These are phyloP conservation scores for Hemicrepidius hirtus DNA, from an alignment of 2,888 invertebrate genomes.

Conservation along the genomic window DNA sequence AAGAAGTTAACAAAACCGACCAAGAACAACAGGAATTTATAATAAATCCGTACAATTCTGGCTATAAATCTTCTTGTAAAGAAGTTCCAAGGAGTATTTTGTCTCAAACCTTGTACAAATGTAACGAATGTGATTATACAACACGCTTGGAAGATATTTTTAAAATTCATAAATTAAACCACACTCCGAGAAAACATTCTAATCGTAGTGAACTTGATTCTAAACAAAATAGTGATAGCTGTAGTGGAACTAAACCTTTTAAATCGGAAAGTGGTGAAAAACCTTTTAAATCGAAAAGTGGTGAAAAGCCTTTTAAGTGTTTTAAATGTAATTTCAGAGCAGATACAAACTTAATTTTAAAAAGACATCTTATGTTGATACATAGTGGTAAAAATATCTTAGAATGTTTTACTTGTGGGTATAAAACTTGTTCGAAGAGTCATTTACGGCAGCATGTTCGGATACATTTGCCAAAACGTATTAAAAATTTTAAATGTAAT, in stretches of 20 bases:
- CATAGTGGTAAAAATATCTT: too few relatives aligned
- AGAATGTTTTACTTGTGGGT: too few relatives aligned
- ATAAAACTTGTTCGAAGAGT: too few relatives aligned
- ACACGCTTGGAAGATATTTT: slow-evolving; percentile 42
- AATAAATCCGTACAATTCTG: slow-evolving; percentile 7
- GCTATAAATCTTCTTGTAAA: slow-evolving; percentile 10
- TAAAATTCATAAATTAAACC: slow-evolving; percentile 32
- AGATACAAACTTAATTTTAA: too few relatives aligned
- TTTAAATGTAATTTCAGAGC: too few relatives aligned
- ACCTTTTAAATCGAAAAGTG: too few relatives aligned
- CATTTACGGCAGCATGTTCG: too few relatives aligned
- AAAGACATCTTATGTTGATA: too few relatives aligned
- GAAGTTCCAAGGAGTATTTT: slow-evolving; percentile 3
- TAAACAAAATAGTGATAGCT: neutral
- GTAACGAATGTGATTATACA: slow-evolving; percentile 6
- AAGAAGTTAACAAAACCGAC: slow-evolving; percentile 18
- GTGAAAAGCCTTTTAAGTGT: too few relatives aligned
- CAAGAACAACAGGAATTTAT: slow-evolving; percentile 1
- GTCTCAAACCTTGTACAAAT: slow-evolving; percentile 18
- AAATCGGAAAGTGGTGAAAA: neutral
- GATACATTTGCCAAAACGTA: too few relatives aligned
- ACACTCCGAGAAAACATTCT: slow-evolving; percentile 25
- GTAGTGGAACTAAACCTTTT: neutral
- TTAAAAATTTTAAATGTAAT: too few relatives aligned
- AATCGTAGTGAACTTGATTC: too few relatives aligned